A percentile compares a stretch with the other conserved stretches of the same genome.
phyloP scores from a whole-genome alignment of 2,888 invertebrate genomes.

The Brachylomia viminalis region DNA sequence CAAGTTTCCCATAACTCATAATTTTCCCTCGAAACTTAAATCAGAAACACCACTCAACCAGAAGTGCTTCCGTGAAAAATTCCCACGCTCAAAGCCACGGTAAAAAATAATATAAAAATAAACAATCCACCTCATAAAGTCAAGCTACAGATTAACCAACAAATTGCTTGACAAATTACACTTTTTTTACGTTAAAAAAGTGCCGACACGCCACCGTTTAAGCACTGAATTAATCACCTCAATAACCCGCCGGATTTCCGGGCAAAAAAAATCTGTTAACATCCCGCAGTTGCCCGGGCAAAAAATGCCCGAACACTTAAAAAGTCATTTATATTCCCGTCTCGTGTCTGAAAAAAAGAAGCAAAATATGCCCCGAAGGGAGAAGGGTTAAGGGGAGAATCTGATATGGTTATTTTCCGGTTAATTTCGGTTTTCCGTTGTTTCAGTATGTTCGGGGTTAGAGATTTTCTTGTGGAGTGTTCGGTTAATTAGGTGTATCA shows the following conservation, averaged over 20 bases:
- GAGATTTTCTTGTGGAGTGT: slow-evolving; percentile 33
- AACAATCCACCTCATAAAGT: slow-evolving; percentile 53
- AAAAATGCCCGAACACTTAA: slow-evolving; percentile 82
- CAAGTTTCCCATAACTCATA: not conserved
- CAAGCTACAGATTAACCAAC: slow-evolving; percentile 52
- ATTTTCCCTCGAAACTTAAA: not conserved
- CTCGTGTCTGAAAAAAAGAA: slow-evolving; percentile 67
- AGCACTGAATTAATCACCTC: slow-evolving; percentile 80
- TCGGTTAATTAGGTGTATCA: slow-evolving; percentile 36
- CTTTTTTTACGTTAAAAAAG: slow-evolving; percentile 69
- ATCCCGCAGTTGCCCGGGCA: slow-evolving; percentile 70
- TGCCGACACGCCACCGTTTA: slow-evolving; percentile 63
- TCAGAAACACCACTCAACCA: not conserved
- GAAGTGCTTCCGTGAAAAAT: slow-evolving; percentile 23
- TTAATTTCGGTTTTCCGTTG: slow-evolving; percentile 66
- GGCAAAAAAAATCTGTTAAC: slow-evolving; percentile 83
- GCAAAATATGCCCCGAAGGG: slow-evolving; percentile 61
- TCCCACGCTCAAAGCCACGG: slow-evolving; percentile 42
- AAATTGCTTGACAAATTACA: slow-evolving; percentile 68
- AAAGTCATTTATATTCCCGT: slow-evolving; percentile 79
- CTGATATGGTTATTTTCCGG: slow-evolving; percentile 69
- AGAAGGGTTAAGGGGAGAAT: slow-evolving; percentile 56
- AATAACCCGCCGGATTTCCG: slow-evolving; percentile 75
- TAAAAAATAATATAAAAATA: slow-evolving; percentile 30
- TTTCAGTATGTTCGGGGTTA: slow-evolving; percentile 37